phyloP scores from a whole-genome alignment of 1,140 invertebrate species.

The Colletes gigas region DNA sequence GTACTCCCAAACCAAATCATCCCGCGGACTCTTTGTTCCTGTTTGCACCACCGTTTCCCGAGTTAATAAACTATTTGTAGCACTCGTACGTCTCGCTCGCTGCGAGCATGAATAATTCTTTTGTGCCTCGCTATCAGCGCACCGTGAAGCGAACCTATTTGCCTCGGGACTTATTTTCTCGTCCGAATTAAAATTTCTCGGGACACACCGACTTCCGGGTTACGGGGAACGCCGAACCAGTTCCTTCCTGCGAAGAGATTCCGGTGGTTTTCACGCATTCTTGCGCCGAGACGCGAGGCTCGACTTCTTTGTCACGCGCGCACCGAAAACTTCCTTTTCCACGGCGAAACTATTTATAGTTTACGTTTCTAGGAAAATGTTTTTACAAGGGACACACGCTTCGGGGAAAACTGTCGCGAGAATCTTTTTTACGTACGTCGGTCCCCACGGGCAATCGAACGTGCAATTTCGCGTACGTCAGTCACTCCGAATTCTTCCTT shows the following conservation, averaged over 20 bases:
- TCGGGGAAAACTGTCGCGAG: too few relatives aligned
- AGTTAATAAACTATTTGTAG: constrained; percentile 35
- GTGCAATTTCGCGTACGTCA: too few relatives aligned
- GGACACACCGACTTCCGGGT: background rate
- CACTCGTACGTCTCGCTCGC: background rate
- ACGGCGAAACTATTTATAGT: background rate
- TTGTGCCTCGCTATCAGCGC: background rate
- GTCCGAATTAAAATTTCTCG: constrained; percentile 9
- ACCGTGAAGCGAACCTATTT: background rate
- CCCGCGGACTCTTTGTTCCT: background rate
- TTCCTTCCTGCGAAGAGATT: background rate
- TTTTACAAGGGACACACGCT: too few relatives aligned
- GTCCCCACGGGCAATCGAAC: too few relatives aligned
- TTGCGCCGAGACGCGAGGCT: background rate
- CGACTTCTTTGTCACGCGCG: too few relatives aligned
- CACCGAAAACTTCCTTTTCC: too few relatives aligned
- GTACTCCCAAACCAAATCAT: background rate
- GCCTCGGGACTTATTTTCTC: background rate
- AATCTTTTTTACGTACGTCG: too few relatives aligned
- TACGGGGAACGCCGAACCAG: too few relatives aligned
- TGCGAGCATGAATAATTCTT: constrained; percentile 23
- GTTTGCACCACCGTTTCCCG: background rate
- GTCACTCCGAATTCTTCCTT: too few relatives aligned
- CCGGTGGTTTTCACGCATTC: background rate
- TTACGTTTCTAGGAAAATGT: too few relatives aligned